Conservation (phyloP, 2,113 vertebrate genomes). For the Lucifuga dentata region DNA sequence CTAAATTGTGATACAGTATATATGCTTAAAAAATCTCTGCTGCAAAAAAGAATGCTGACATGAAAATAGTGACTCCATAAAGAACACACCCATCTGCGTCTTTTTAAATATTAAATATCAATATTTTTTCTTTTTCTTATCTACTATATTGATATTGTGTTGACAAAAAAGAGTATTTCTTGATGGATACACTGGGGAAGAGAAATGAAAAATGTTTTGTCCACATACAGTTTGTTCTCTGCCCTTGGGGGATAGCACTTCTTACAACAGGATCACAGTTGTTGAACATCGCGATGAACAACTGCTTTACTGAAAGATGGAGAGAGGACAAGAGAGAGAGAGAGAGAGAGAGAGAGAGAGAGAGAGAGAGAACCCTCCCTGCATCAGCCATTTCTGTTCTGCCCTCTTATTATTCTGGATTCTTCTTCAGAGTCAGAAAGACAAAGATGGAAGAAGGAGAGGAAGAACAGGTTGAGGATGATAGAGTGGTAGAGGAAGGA, state of each 20-base stretch:
- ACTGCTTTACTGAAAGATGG: constrained; percentile 5
- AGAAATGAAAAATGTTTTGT: background rate
- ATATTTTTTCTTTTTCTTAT: too few relatives aligned
- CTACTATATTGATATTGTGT: background rate
- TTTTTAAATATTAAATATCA: too few relatives aligned
- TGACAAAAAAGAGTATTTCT: background rate
- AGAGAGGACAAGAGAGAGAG: background rate
- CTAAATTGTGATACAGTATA: too few relatives aligned
- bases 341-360: constrained; percentile 2
- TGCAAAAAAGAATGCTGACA: too few relatives aligned
- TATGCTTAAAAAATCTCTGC: too few relatives aligned
- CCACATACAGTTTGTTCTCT: background rate
- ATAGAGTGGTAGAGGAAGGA: background rate
- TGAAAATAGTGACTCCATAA: too few relatives aligned
- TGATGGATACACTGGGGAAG: background rate
- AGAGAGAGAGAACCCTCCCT: background rate
- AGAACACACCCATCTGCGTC: too few relatives aligned
- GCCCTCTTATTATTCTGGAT: too few relatives aligned
- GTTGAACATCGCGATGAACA: background rate
- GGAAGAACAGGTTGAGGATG: background rate
- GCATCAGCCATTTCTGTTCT: too few relatives aligned
- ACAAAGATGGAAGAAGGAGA: background rate
- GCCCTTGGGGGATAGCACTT: background rate
- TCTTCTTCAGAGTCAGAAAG: too few relatives aligned
- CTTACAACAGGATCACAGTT: background rate